phyloP scores from a whole-genome alignment of 2,888 invertebrate genomes.

The Cloeon dipterum region DNA sequence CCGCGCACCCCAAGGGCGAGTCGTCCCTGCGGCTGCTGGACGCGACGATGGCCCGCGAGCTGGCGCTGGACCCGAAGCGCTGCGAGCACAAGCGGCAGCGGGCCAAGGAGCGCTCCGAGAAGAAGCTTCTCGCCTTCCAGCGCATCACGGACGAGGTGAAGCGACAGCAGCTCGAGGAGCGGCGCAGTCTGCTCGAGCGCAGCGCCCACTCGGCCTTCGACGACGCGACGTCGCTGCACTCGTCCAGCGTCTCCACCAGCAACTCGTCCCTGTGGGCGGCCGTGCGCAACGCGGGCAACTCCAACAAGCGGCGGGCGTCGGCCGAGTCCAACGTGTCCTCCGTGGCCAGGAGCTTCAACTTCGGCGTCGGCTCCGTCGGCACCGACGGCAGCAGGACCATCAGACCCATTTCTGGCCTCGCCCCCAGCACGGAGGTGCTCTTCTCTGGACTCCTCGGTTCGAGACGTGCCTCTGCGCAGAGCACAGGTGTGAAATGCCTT shows the following conservation, averaged over 20 bases:
- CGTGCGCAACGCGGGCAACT: neutral
- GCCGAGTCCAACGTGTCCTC: neutral
- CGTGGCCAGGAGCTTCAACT: neutral
- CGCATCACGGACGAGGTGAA: too few species aligned
- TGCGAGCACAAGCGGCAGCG: neutral
- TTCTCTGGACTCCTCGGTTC: too few species aligned
- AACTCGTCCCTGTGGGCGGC: neutral
- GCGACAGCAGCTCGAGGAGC: neutral
- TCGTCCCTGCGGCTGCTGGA: slow-evolving; percentile 2
- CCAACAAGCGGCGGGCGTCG: neutral
- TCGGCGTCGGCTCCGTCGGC: neutral
- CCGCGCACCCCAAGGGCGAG: slow-evolving; percentile 1
- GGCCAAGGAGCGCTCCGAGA: slow-evolving; percentile 1
- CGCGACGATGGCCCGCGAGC: slow-evolving; percentile 4
- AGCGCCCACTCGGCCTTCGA: neutral
- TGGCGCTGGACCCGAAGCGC: slow-evolving; percentile 1
- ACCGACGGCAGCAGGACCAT: neutral
- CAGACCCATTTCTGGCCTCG: neutral
- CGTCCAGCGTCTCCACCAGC: neutral
- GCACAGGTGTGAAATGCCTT: too few species aligned
- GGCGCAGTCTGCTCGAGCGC: neutral
- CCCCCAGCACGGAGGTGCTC: neutral
- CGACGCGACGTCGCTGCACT: neutral
- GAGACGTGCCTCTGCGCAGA: too few species aligned
- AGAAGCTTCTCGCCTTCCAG: too few species aligned